phyloP scores from a whole-genome alignment of 2,113 vertebrate genomes.

The Sterrhoptilus dennistouni region DNA sequence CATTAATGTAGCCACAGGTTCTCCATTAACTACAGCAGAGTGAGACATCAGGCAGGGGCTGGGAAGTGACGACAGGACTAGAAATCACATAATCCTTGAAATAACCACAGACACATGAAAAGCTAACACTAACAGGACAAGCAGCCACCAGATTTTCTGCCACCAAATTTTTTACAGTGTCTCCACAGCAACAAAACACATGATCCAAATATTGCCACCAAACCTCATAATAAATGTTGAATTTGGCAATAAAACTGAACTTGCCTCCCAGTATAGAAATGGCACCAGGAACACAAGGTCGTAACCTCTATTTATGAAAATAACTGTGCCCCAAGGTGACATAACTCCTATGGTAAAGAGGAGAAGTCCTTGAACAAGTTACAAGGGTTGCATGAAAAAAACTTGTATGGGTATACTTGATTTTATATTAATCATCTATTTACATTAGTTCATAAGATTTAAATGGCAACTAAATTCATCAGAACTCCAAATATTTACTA shows the following conservation, averaged over 20 bases:
- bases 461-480: not conserved
- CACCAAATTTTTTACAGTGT: not conserved
- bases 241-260: not conserved
- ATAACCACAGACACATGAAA: not conserved
- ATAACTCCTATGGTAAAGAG: not conserved
- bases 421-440: not conserved
- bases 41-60: fast-evolving
- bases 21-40: not conserved
- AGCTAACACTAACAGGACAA: not conserved
- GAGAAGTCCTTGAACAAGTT: not conserved
- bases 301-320: not conserved
- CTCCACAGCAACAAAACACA: not conserved
- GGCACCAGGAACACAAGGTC: not conserved
- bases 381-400: not conserved
- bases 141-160: not conserved
- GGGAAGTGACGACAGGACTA: not conserved
- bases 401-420: fast-evolving
- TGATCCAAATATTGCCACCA: not conserved
- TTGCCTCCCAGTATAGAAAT: not conserved
- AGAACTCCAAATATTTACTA: not conserved
- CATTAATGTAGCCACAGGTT: not conserved
- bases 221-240: not conserved
- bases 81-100: not conserved
- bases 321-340: not conserved
- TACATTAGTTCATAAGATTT: not conserved